phyloP scores from a whole-genome alignment of 2,888 invertebrate genomes.

The Augiades crinisus region DNA sequence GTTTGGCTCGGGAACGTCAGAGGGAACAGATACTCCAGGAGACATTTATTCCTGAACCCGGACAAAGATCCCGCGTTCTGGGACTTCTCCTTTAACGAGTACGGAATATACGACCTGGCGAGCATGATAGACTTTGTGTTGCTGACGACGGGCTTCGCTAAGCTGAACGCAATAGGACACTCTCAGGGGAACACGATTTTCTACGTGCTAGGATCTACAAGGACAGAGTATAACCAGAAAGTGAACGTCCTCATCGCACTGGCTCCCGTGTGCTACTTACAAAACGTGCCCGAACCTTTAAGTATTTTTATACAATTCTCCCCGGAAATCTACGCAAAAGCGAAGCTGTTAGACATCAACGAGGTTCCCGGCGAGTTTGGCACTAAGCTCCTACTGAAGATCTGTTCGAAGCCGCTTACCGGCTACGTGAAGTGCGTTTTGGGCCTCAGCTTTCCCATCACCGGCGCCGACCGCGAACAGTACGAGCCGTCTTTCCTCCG shows the following conservation, averaged over 20 bases:
- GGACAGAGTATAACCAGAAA: slow-evolving; percentile 75
- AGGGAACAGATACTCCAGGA: slow-evolving; percentile 81
- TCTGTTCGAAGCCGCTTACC: slow-evolving; percentile 2
- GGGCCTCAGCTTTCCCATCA: not conserved
- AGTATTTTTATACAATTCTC: not conserved
- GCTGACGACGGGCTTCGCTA: slow-evolving; percentile 62
- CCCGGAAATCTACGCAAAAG: not conserved
- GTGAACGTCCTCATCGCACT: slow-evolving; percentile 67
- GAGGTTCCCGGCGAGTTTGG: not conserved
- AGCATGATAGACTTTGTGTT: slow-evolving; percentile 68
- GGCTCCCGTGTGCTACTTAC: not conserved
- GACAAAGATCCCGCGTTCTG: slow-evolving; percentile 57
- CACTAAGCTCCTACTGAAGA: not conserved
- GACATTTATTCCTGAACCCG: slow-evolving; percentile 66
- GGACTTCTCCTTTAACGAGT: slow-evolving; percentile 84
- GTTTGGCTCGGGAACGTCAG: slow-evolving; percentile 62
- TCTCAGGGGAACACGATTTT: slow-evolving; percentile 82
- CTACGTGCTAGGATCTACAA: slow-evolving; percentile 66
- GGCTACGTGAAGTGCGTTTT: slow-evolving; percentile 13
- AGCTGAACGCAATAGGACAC: slow-evolving; percentile 84
- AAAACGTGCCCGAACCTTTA: not conserved
- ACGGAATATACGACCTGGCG: slow-evolving; percentile 85
- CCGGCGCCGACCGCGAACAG: slow-evolving; percentile 28
- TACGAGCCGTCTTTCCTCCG: slow-evolving; percentile 41
- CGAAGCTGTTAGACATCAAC: not conserved